Base-by-base conservation (phyloP, 2,888 invertebrate species). In the Tribolium freemani region DNA sequence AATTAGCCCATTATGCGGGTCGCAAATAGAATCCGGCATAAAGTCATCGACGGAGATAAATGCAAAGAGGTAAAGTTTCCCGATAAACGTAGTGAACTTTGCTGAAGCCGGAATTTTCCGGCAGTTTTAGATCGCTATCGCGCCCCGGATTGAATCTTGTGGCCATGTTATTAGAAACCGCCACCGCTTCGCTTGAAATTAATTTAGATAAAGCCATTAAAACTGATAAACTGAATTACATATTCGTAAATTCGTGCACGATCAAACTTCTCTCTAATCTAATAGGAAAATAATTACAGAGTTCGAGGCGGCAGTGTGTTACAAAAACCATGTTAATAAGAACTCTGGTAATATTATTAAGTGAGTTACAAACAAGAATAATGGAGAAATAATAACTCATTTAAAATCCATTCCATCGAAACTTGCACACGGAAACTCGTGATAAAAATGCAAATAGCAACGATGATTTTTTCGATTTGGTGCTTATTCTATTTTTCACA, bases 351-450 rank as follows among this genome's bases (percentile, higher is more conserved):
- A 64, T 38, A 69, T 68, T 66, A 72, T 75, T 73, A 63, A 72
- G 58, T 58, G 64, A 51, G 72, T 71, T 74, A 77, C 75, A 76
- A 78, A 77, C 76, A 67, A 76, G 77, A 78, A 69, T 81, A 80
- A 80, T 79, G 80, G 76, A 73, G 72, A 80, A 80, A 79, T 83
- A 82, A 80, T 82, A 79, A 81, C 79, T 76, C 78, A 79, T 78
- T 82, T 80, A 80, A 76, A 78, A 79, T 79, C 75, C 78, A 77
- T 78, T 79, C 76, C 73, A 78, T 78, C 78, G 76, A 44, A 63
- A 51, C 30, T 57, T 51, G 68, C 60, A 74, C 81, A 82, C 81
- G 81, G 79, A 79, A 82, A 78, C 44, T 68, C 71, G 79, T 80
- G 79, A 80, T 81, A 80, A 79, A 80, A 80, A 81, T 80, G 80